These are phyloP conservation scores for Sciurus niger DNA, from an alignment of 2,113 vertebrate species.

Conservation along the genomic window DNA sequence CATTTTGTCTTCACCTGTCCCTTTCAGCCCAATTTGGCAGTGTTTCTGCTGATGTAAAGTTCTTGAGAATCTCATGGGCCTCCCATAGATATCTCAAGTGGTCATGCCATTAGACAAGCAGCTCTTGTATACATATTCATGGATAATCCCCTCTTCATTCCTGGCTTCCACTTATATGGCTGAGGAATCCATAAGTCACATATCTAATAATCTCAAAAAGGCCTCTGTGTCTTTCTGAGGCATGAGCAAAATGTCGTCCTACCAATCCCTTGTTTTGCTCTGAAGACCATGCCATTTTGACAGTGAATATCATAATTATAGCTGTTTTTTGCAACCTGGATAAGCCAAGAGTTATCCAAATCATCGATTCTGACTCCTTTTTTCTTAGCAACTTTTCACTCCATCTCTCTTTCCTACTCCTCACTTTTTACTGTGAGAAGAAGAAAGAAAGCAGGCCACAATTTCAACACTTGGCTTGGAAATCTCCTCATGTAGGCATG, in stretches of 20 bases:
- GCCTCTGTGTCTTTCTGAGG: not conserved
- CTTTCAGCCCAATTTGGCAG: not conserved
- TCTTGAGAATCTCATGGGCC: not conserved
- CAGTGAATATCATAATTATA: not conserved
- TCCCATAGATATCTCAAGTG: not conserved
- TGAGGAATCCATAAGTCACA: not conserved
- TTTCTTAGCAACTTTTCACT: not conserved
- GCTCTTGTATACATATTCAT: not conserved
- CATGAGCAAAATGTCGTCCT: not conserved
- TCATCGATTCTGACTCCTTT: not conserved
- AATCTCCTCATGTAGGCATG: not conserved
- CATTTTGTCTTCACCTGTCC: not conserved
- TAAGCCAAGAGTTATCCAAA: not conserved
- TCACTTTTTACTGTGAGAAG: not conserved
- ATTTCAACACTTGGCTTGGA: not conserved
- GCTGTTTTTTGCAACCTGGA: not conserved
- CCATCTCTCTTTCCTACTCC: not conserved
- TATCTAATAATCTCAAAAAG: not conserved
- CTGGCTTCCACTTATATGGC: not conserved
- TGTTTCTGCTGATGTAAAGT: not conserved
- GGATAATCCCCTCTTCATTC: not conserved
- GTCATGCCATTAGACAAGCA: not conserved
- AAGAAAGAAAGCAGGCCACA: not conserved
- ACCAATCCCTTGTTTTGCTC: not conserved
- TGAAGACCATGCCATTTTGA: not conserved